These are phyloP conservation scores for Pangasius sanitwongsei DNA, from an alignment of 2,797 vertebrate species.

Conservation along the genomic window DNA sequence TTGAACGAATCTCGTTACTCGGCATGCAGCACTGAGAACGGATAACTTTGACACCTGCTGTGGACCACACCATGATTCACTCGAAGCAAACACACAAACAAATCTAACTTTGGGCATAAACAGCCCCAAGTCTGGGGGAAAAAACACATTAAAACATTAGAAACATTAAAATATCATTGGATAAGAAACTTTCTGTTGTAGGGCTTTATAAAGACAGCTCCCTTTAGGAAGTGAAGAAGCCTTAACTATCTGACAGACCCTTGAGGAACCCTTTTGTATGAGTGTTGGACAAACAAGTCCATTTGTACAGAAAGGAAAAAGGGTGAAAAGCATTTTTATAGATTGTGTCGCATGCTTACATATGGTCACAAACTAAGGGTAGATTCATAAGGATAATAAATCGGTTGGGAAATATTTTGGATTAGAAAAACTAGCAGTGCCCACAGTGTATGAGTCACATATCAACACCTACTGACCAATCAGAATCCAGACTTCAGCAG, in stretches of 20 bases:
- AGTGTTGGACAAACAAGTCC: neutral
- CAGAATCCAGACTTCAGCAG: neutral
- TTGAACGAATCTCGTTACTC: neutral
- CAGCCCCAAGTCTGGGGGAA: neutral
- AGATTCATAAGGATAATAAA: neutral
- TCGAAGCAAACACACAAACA: neutral
- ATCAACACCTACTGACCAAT: neutral
- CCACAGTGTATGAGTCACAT: neutral
- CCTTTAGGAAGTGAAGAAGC: neutral
- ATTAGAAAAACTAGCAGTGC: neutral
- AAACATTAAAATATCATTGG: neutral
- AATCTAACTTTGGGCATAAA: neutral
- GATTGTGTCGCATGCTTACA: neutral
- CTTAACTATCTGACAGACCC: neutral
- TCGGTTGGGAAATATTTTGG: neutral
- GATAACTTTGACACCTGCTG: neutral
- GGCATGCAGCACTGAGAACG: neutral
- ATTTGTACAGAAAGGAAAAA: neutral
- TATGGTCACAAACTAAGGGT: neutral
- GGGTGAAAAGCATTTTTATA: neutral
- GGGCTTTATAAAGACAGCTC: neutral
- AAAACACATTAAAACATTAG: neutral
- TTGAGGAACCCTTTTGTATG: neutral
- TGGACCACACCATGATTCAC: neutral
- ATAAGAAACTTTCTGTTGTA: neutral